Base-by-base conservation (phyloP, 2,113 vertebrate species). In the Callocephalon fimbriatum region DNA sequence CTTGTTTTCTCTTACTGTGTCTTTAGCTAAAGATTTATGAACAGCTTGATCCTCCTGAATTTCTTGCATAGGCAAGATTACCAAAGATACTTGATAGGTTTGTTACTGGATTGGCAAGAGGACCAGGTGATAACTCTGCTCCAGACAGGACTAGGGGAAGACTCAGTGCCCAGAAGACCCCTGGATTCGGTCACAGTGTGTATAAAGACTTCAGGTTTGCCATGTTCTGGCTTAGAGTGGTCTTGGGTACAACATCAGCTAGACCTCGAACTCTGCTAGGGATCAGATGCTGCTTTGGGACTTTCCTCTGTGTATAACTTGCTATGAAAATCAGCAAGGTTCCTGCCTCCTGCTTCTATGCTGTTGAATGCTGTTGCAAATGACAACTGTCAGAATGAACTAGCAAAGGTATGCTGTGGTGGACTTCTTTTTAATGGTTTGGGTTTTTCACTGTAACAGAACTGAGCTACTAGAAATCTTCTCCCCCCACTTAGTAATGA, bases 71-170 rank as follows among this genome's bases (percentile, higher is more conserved):
- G 45, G 29, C 25, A 74, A 67, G 42, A 45, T 67, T 45, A 15
- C 6, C 13, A 45, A 40, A 63, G 31, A 8, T 42, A 26, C 6
- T 56, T 86, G 53, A 1, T 29, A 66, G 38, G 2, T 71, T 68
- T 59, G 13, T 68, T 79, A 59, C 26, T 53, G n/a, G 37, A 7
- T 47, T 80, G 26, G 17, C 58, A 79, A 74, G 68, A 77, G n/a
- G 23, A 73, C 9, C 0, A 0, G 26, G 11, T 40, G 38, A 2
- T 73, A 78, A 29, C 19, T 47, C 10, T 63, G 32, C 20, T 78
- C 14, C 19, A 12, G 26, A 21, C 15, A 76, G 26, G 20, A 15
- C 19, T 2, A 15, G 15, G 42, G n/a, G 40, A 74, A 58, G 53
- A 59, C 16, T 42, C 26, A 6, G 26, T 47, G 50, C 42, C 38